These are phyloP conservation scores for Clarias magur DNA, from an alignment of 2,113 vertebrate genomes.

Conservation along the genomic window DNA sequence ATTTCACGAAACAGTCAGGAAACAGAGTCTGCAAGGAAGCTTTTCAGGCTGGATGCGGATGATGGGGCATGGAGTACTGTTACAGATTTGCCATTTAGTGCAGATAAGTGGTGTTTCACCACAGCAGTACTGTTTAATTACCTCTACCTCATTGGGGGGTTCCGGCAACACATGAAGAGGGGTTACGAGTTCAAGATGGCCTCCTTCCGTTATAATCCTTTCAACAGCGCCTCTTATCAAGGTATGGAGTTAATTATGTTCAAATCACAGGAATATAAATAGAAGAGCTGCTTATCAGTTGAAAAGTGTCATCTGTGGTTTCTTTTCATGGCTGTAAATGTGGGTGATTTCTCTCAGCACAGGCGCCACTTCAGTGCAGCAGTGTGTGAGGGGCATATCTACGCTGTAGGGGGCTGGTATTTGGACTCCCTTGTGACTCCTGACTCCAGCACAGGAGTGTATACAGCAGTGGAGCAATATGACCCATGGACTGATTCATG, in stretches of 20 bases:
- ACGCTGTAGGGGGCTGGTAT: constrained; percentile 78
- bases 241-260: constrained; percentile 55
- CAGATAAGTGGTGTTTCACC: constrained; percentile 81
- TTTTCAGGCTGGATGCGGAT: constrained; percentile 64
- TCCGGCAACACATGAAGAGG: constrained; percentile 63
- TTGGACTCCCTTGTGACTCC: constrained; percentile 73
- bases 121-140: constrained; percentile 76
- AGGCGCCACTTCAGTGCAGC: constrained; percentile 76
- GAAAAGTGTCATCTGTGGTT: not conserved
- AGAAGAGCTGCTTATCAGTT: not conserved
- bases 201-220: constrained; percentile 76
- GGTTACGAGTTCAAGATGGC: constrained; percentile 76
- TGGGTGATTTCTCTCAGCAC: constrained; percentile 59
- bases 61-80: constrained; percentile 60
- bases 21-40: constrained; percentile 56
- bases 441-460: constrained; percentile 73
- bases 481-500: constrained; percentile 74
- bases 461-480: constrained; percentile 75
- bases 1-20: constrained; percentile 59
- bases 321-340: not conserved
- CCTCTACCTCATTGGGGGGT: constrained; percentile 76
- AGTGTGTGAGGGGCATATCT: constrained; percentile 72
- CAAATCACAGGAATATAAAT: not conserved
- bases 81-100: constrained; percentile 71
- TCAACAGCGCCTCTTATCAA: constrained; percentile 70